These are phyloP conservation scores for Tupiocoris notatus DNA, from an alignment of 2,888 invertebrate species.

Conservation along the genomic window DNA sequence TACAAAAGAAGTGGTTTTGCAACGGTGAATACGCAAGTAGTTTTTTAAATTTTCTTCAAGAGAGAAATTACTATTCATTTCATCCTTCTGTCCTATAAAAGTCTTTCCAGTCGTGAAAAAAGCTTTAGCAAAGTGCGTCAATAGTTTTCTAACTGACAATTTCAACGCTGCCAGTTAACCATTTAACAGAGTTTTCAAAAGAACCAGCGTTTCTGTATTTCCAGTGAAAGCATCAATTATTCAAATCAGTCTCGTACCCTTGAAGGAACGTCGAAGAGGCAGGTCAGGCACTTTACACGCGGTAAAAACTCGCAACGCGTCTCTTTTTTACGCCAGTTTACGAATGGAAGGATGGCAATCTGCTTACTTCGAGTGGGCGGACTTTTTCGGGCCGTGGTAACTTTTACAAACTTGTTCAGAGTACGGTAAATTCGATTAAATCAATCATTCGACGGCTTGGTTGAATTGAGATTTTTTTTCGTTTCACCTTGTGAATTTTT, in stretches of 20 bases:
- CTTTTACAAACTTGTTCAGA: not conserved
- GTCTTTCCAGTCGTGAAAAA: no score
- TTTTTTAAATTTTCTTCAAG: no score
- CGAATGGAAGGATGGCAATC: not conserved
- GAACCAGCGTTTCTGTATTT: not conserved
- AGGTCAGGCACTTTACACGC: constrained; percentile 4
- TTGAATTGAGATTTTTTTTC: no score
- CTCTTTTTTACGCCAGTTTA: not conserved
- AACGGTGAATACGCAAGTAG: no score
- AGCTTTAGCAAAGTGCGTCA: no score
- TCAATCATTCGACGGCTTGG: not conserved
- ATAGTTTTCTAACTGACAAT: not conserved
- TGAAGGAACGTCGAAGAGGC: not conserved
- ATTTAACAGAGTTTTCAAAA: not conserved
- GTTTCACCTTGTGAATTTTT: no score
- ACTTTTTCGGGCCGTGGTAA: not conserved
- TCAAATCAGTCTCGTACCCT: constrained; percentile 18
- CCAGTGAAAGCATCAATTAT: constrained; percentile 18
- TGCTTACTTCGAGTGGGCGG: not conserved
- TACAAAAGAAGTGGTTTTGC: not conserved
- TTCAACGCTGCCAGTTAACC: not conserved
- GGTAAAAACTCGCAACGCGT: constrained; percentile 3
- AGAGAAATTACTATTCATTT: no score
- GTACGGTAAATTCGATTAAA: not conserved
- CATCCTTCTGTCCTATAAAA: no score